Percentiles rank a stretch among this genome's conserved stretches.
These are phyloP conservation scores for Oenanthe oenanthe DNA, from an alignment of 2,113 vertebrate genomes.

Conservation along the genomic window DNA sequence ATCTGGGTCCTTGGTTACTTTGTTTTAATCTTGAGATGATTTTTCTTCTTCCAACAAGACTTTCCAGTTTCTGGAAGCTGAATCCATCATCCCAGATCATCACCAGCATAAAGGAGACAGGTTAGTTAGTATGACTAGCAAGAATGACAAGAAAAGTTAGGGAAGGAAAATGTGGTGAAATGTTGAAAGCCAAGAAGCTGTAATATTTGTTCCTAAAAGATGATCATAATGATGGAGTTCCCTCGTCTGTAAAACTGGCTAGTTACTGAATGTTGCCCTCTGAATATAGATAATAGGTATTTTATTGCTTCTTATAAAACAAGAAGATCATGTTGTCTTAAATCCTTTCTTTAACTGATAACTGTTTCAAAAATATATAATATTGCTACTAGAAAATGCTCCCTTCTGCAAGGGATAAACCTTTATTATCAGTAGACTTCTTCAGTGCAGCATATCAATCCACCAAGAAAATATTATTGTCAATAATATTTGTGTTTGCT, in stretches of 20 bases:
- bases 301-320: constrained; percentile 16
- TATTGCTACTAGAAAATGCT: constrained; percentile 6
- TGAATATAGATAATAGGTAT: neutral
- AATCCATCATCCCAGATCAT: neutral
- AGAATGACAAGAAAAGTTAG: neutral
- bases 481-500: neutral
- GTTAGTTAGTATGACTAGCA: neutral
- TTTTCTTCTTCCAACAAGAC: neutral
- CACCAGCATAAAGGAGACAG: neutral
- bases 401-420: neutral
- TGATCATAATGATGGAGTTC: neutral
- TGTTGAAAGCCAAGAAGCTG: neutral
- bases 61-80: neutral
- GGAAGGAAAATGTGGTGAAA: neutral
- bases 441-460: neutral
- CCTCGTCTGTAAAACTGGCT: neutral
- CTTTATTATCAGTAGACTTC: neutral
- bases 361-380: neutral
- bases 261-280: neutral
- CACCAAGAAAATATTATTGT: neutral
- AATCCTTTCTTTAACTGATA: neutral
- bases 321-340: neutral
- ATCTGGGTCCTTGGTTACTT: neutral
- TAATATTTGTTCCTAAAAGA: neutral
- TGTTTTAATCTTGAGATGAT: neutral